A percentile compares a stretch with the other conserved stretches of the same genome.
Conservation (phyloP, 2,113 vertebrate species). For the Gobiocypris rarus region DNA sequence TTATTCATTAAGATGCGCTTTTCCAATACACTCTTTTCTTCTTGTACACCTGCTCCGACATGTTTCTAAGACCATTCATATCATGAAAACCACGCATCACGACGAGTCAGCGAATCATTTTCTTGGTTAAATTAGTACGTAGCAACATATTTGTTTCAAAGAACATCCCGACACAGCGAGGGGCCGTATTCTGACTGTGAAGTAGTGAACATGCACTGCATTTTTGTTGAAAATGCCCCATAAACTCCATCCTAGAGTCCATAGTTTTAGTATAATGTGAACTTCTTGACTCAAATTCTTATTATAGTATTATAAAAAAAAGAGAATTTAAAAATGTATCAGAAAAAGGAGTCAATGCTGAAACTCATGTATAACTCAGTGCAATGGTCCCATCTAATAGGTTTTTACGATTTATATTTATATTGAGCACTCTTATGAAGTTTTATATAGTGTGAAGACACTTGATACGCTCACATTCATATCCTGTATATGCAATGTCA, state of each 20-base stretch:
- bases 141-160: background rate
- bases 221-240: background rate
- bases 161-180: background rate
- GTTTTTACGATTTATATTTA: conserved; percentile 48
- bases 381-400: conserved; percentile 17
- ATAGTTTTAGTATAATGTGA: background rate
- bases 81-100: background rate
- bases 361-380: background rate
- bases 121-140: background rate
- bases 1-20: conserved; percentile 8
- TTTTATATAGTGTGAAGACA: conserved; percentile 50
- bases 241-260: background rate
- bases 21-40: conserved; percentile 3
- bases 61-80: background rate
- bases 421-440: conserved; percentile 40
- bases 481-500: conserved; percentile 48
- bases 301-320: background rate
- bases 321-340: background rate
- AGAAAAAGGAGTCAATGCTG: background rate
- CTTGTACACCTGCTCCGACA: background rate
- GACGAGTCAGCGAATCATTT: background rate
- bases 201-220: conserved; percentile 14
- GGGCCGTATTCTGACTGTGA: conserved; percentile 24
- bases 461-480: conserved; percentile 45
- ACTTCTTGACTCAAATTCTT: background rate